phyloP scores from a whole-genome alignment of 2,113 vertebrate species.

The Meleagris gallopavo region DNA sequence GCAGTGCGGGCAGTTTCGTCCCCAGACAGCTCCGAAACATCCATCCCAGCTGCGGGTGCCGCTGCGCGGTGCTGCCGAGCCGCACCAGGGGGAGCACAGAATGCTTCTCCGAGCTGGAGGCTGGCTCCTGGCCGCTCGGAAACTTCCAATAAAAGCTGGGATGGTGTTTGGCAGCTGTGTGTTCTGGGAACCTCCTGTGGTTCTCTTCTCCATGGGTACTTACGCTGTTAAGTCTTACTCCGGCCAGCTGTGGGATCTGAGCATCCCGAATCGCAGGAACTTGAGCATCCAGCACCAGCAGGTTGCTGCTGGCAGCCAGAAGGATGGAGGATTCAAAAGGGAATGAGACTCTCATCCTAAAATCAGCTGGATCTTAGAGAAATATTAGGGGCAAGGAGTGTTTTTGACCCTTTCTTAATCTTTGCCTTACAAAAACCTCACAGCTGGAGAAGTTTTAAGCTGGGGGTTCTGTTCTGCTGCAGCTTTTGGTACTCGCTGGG shows the following conservation, averaged over 20 bases:
- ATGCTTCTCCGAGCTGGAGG: rapidly evolving
- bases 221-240: rapidly evolving
- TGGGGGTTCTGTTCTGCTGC: not conserved
- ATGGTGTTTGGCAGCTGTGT: not conserved
- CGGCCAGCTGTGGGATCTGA: not conserved
- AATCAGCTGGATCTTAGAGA: not conserved
- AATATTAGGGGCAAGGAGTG: not conserved
- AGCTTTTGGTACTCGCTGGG: not conserved
- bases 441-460: not conserved
- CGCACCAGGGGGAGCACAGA: not conserved
- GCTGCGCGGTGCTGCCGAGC: not conserved
- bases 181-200: not conserved
- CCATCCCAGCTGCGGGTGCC: not conserved
- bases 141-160: not conserved
- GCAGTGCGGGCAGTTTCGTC: not conserved
- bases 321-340: not conserved
- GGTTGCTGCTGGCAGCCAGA: too few relatives aligned
- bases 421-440: not conserved
- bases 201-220: not conserved
- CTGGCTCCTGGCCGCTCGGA: not conserved
- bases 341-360: not conserved
- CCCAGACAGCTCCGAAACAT: rapidly evolving
- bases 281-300: rapidly evolving
- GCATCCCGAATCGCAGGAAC: not conserved
- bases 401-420: not conserved